A percentile compares a stretch with the other conserved stretches of the same genome.
Evolutionary conservation across 1,140 invertebrate species (phyloP).

Genomic region (Atta colombica): DNA sequence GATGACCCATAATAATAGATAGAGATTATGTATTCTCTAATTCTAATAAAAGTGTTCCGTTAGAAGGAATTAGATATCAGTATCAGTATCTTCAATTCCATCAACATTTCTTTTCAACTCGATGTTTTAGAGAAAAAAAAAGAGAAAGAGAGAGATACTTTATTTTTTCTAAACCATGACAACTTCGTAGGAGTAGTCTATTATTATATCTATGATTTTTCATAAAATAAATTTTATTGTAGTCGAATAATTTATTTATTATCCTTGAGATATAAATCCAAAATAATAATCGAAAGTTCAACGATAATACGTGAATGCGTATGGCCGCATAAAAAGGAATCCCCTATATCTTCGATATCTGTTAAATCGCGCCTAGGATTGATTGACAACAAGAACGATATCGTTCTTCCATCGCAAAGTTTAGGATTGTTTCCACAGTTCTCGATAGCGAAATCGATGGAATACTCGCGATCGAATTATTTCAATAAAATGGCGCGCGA

Average conservation of each 20-base stretch:
- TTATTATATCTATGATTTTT: no score
- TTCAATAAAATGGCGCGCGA: conserved; percentile 17
- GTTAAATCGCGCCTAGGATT: not conserved
- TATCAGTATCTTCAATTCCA: no score
- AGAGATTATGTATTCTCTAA: no score
- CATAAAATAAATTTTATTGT: not conserved
- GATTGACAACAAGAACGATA: conserved; percentile 3
- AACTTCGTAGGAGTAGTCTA: no score
- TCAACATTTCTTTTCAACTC: no score
- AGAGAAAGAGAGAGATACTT: no score
- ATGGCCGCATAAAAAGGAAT: not conserved
- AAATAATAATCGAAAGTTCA: conserved; percentile 27
- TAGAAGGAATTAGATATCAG: no score
- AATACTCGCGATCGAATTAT: conserved; percentile 54
- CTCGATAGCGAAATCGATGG: conserved; percentile 5
- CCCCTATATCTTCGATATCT: not conserved
- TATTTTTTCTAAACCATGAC: no score
- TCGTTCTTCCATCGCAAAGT: conserved; percentile 3
- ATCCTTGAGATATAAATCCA: conserved; percentile 10
- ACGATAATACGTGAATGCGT: conserved; percentile 7
- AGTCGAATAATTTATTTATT: not conserved
- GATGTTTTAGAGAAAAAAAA: no score
- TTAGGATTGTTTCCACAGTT: conserved; percentile 39
- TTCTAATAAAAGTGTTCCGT: no score
- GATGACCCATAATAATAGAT: no score